Evolutionary conservation across 2,888 invertebrate species (phyloP).

Genomic region (Ligdia adustata): DNA sequence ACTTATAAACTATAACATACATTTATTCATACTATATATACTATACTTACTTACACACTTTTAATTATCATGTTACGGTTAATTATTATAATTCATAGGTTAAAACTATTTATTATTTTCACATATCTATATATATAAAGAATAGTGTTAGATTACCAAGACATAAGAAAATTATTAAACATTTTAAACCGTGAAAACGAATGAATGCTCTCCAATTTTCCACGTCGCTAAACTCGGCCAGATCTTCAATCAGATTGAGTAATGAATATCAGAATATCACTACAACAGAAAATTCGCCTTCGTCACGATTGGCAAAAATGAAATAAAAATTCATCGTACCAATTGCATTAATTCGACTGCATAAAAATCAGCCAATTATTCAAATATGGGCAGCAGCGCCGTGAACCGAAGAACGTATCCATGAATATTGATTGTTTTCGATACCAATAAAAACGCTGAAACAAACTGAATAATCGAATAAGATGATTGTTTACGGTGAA

Average conservation of each 20-base stretch:
- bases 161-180: too few relatives aligned
- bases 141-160: too few relatives aligned
- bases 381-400: constrained; percentile 67
- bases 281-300: constrained; percentile 39
- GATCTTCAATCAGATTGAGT: constrained; percentile 35
- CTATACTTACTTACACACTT: too few relatives aligned
- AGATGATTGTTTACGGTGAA: constrained; percentile 45
- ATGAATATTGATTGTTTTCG: constrained; percentile 80
- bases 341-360: constrained; percentile 81
- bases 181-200: constrained; percentile 2
- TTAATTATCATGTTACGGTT: too few relatives aligned
- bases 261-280: constrained; percentile 36
- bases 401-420: constrained; percentile 72
- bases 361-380: constrained; percentile 84
- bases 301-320: constrained; percentile 53
- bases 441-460: constrained; percentile 55
- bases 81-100: too few relatives aligned
- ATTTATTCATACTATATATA: too few relatives aligned
- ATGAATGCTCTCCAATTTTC: constrained; percentile 11
- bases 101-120: too few relatives aligned
- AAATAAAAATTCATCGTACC: constrained; percentile 66
- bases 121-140: too few relatives aligned
- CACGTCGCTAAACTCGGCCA: constrained; percentile 27
- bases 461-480: constrained; percentile 51
- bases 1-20: too few relatives aligned